Conservation (phyloP, 2,113 vertebrate species). For the human region DNA sequence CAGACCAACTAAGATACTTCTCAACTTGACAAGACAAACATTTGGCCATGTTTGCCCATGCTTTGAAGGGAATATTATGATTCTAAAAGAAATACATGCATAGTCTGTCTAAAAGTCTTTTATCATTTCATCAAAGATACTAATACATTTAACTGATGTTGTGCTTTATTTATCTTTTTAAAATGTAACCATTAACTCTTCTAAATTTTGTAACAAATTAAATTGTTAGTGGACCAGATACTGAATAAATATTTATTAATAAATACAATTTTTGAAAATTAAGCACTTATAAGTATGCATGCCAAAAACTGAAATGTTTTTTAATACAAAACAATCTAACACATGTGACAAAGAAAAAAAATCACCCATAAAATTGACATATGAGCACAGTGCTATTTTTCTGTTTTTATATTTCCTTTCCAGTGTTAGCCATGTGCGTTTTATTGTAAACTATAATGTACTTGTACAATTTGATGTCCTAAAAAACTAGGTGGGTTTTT, state of each 20-base stretch:
- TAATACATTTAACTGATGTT: background rate
- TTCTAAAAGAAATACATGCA: background rate
- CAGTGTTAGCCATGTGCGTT: background rate
- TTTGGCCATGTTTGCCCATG: background rate
- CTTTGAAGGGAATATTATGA: background rate
- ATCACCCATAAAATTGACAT: background rate
- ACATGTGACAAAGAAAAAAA: background rate
- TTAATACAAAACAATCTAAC: background rate
- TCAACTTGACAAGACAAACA: background rate
- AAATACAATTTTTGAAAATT: background rate
- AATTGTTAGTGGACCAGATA: background rate
- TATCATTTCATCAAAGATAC: conserved; percentile 3
- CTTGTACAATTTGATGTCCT: background rate
- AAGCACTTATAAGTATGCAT: background rate
- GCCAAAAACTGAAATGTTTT: background rate
- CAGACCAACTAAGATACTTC: background rate
- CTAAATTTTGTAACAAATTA: background rate
- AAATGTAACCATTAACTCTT: background rate
- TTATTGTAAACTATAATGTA: background rate
- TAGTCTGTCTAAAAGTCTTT: background rate
- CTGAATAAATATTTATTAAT: background rate
- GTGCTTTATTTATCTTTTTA: background rate
- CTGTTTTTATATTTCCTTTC: conserved; percentile 6
- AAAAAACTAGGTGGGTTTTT: background rate
- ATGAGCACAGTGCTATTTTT: background rate